phyloP scores from a whole-genome alignment of 2,113 vertebrate genomes.

The Leucosticte australis region DNA sequence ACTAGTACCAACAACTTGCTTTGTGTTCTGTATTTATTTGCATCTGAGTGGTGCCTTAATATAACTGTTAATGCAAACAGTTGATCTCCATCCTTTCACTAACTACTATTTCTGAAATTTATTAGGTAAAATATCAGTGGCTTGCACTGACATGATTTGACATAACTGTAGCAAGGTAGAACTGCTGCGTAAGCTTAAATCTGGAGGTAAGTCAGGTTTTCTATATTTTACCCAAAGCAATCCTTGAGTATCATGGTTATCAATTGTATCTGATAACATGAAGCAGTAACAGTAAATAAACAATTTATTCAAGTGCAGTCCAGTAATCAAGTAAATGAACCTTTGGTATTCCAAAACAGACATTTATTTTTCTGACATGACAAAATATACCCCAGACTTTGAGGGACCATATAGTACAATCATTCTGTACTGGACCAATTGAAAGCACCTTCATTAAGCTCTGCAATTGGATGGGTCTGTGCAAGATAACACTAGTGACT shows the following conservation, averaged over 20 bases:
- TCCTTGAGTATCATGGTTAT: not conserved
- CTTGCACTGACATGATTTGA: not conserved
- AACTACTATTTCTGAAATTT: not conserved
- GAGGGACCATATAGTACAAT: not conserved
- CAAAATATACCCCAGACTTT: not conserved
- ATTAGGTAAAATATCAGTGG: not conserved
- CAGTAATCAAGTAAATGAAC: not conserved
- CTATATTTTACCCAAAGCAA: not conserved
- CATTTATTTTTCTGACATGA: conserved; percentile 22
- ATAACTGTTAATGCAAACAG: not conserved
- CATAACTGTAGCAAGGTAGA: not conserved
- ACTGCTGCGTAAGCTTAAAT: not conserved
- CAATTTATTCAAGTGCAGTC: not conserved
- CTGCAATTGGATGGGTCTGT: not conserved
- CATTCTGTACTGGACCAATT: not conserved
- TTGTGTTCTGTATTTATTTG: not conserved
- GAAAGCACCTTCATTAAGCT: not conserved
- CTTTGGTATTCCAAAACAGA: not conserved
- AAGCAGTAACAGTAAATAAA: not conserved
- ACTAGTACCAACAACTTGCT: not conserved
- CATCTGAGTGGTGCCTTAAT: not conserved
- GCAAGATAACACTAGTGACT: not conserved
- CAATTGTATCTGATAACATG: not conserved
- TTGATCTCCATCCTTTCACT: not conserved
- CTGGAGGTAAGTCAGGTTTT: not conserved